A percentile compares a stretch with the other conserved stretches of the same genome.
phyloP scores from a whole-genome alignment of 2,797 vertebrate species.

The Microctenopoma lineatum region DNA sequence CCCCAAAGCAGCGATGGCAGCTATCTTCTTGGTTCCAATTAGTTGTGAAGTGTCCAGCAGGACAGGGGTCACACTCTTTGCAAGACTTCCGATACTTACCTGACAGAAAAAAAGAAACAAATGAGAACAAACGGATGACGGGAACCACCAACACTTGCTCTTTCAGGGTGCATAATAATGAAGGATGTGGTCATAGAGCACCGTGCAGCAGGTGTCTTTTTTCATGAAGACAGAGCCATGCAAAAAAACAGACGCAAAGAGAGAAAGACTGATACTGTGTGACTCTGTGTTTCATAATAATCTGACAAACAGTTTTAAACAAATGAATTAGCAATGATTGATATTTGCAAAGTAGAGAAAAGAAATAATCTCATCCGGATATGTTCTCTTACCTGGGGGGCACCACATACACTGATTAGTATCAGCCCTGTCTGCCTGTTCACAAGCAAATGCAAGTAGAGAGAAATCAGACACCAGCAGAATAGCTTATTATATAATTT shows the following conservation, averaged over 20 bases:
- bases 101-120: constrained; percentile 45
- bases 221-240: constrained; percentile 20
- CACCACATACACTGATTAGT: constrained; percentile 22
- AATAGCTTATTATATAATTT: constrained; percentile 2
- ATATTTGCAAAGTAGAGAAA: not conserved
- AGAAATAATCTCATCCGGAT: not conserved
- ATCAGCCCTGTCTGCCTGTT: fast-evolving
- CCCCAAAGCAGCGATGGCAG: constrained; percentile 58
- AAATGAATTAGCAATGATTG: too few species aligned
- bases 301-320: constrained; percentile 1
- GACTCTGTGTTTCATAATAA: not conserved
- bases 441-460: constrained; percentile 24
- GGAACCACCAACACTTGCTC: constrained; percentile 1
- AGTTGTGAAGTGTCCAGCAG: constrained; percentile 42
- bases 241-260: not conserved
- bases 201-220: constrained; percentile 1
- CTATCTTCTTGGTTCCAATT: constrained; percentile 11
- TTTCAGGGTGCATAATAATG: constrained; percentile 38
- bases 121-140: constrained; percentile 43
- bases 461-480: not conserved
- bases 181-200: constrained; percentile 68
- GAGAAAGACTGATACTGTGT: not conserved
- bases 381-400: constrained; percentile 68
- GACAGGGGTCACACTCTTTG: constrained; percentile 50
- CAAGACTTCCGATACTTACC: constrained; percentile 49